Conservation (phyloP, 2,797 vertebrate genomes). For the Amazona ochrocephala region DNA sequence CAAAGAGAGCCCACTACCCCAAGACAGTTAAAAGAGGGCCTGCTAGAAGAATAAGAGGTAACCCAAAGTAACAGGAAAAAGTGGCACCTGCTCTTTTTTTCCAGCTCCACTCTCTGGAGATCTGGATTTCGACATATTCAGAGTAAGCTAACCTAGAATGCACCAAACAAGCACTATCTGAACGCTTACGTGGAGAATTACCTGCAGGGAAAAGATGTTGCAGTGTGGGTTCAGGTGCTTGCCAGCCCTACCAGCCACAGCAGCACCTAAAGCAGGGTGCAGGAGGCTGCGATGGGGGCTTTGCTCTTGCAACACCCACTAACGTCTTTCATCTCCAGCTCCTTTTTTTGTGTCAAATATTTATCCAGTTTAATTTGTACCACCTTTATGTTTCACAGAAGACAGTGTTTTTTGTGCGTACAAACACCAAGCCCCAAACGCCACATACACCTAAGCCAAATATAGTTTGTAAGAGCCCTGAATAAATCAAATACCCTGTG, state of each 20-base stretch:
- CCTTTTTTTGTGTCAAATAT: background rate
- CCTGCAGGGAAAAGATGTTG: background rate
- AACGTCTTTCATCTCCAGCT: background rate
- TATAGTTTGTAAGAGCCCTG: background rate
- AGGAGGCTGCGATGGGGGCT: fast-evolving
- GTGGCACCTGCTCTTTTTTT: background rate
- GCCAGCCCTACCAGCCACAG: background rate
- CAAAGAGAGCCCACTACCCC: background rate
- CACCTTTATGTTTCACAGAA: background rate
- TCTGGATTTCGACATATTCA: background rate
- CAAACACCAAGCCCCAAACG: background rate
- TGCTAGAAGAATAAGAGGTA: background rate
- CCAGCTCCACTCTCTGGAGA: background rate
- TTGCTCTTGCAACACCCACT: background rate
- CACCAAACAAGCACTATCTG: background rate
- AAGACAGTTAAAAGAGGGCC: background rate
- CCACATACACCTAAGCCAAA: background rate
- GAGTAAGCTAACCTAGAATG: background rate
- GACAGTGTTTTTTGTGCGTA: background rate
- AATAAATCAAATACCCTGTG: constrained; percentile 19
- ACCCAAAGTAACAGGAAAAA: background rate
- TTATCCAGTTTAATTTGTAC: background rate
- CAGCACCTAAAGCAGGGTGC: background rate
- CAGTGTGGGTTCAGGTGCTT: background rate
- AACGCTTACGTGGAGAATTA: background rate